Evolutionary conservation across 2,888 invertebrate genomes (phyloP), one percentile per base, ranked within the genome.

Genomic region (Dicycla oo): DNA sequence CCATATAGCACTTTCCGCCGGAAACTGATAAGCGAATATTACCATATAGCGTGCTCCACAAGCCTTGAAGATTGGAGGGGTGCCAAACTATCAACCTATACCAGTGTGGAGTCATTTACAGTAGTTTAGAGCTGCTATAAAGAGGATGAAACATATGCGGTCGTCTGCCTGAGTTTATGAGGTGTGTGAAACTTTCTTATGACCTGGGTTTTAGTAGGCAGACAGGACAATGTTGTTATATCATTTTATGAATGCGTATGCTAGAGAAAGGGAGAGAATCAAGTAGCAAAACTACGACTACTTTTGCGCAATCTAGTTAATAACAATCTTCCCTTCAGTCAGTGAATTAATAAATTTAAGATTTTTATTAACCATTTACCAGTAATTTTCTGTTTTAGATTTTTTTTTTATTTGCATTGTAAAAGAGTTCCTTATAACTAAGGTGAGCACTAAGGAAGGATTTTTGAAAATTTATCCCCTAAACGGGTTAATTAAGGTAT

Each of bases 41-140:
- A 92, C 89, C 92, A 91, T 93, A 94, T 94, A 91, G 94, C 94
- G 94, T 94, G 94, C 74, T 66, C 49, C 63, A 61, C 57, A 80
- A 86, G 83, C 93, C 93, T 92, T 93, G 90, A 78, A 78, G 68
- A 68, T 82, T 90, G 87, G 89, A 89, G 85, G 89, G 86, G 69
- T 82, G 91, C 92, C 91, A 91, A 91, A 84, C 71, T 73, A 75
- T 66, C 69, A 71, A 73, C 67, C 73, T 73, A 78, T 26, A 49
- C 70, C 75, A 74, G 26, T 23, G 62, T 73, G 20, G 56, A 80
- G 74, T 79, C 72, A 67, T 75, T 77, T 57, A 62, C 85, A 85
- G 69, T 75, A 76, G 81, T 81, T 85, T 68, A 74, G 58, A 40
- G 23, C 23, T 7, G 54, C 53, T 34, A 78, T 75, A 67, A 69